Conservation (phyloP, 2,888 invertebrate species). For the Linyphia triangularis region DNA sequence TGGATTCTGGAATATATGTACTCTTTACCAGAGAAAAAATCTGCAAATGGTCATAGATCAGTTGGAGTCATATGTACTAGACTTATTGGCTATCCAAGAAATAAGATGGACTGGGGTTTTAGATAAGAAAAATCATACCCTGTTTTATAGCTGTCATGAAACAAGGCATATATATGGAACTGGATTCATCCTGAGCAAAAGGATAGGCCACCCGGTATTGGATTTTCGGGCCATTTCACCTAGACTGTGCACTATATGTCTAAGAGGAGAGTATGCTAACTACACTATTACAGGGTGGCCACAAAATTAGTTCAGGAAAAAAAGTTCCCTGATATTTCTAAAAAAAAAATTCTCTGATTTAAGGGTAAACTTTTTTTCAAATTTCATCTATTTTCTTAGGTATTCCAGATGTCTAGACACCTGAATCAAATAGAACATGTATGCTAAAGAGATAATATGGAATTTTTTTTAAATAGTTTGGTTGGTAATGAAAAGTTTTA, state of each 20-base stretch:
- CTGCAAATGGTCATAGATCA: constrained; percentile 7
- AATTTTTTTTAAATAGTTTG: too few relatives aligned
- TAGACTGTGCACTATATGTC: neutral
- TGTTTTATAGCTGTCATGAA: neutral
- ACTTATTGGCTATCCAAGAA: constrained; percentile 11
- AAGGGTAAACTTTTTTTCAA: too few relatives aligned
- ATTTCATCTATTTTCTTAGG: too few relatives aligned
- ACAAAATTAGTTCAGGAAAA: too few relatives aligned
- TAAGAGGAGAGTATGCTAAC: neutral
- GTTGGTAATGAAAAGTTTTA: too few relatives aligned
- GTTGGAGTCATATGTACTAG: neutral
- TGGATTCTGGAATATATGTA: neutral
- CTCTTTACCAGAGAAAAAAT: constrained; percentile 21
- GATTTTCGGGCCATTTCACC: neutral
- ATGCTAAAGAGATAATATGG: too few relatives aligned
- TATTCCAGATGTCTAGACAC: too few relatives aligned
- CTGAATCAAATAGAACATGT: too few relatives aligned
- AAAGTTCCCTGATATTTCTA: too few relatives aligned
- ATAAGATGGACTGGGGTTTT: neutral
- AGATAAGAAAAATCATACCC: neutral
- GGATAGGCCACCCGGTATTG: neutral
- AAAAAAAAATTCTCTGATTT: too few relatives aligned
- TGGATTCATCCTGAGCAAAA: neutral
- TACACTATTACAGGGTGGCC: too few relatives aligned
- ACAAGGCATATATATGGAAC: constrained; percentile 30